Evolutionary conservation across 2,797 vertebrate genomes (phyloP).

Genomic region (Serranus cabrilla): DNA sequence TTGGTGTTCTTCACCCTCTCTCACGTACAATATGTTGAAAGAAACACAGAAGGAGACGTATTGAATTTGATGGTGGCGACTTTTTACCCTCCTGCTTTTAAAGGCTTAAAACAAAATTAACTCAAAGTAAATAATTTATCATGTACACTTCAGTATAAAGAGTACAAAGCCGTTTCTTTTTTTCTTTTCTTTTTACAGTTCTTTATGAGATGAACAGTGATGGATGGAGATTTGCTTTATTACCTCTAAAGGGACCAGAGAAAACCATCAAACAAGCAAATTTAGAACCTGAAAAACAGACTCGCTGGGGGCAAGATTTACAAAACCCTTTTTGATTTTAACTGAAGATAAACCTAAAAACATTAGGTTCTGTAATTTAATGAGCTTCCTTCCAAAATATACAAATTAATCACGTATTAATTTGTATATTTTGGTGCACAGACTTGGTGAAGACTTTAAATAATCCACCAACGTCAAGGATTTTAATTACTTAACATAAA

Average conservation of each 20-base stretch:
- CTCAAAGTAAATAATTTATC: constrained; percentile 43
- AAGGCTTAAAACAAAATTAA: constrained; percentile 2
- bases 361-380: neutral
- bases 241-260: constrained; percentile 44
- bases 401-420: neutral
- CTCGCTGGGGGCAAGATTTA: constrained; percentile 28
- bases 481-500: constrained; percentile 3
- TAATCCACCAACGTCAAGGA: neutral
- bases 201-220: constrained; percentile 14
- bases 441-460: constrained; percentile 5
- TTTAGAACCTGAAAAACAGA: constrained; percentile 6
- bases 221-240: constrained; percentile 2
- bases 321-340: constrained; percentile 14
- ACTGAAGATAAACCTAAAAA: constrained; percentile 2
- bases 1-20: neutral
- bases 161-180: constrained; percentile 37
- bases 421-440: neutral
- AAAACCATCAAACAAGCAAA: constrained; percentile 44
- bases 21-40: constrained; percentile 9
- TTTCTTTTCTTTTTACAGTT: constrained; percentile 17
- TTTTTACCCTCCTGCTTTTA: constrained; percentile 6
- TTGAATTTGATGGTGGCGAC: neutral
- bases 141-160: constrained; percentile 48
- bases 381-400: neutral
- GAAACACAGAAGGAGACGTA: neutral